Base-by-base conservation (phyloP, 1,140 invertebrate species). In the Diorhabda elongata region DNA sequence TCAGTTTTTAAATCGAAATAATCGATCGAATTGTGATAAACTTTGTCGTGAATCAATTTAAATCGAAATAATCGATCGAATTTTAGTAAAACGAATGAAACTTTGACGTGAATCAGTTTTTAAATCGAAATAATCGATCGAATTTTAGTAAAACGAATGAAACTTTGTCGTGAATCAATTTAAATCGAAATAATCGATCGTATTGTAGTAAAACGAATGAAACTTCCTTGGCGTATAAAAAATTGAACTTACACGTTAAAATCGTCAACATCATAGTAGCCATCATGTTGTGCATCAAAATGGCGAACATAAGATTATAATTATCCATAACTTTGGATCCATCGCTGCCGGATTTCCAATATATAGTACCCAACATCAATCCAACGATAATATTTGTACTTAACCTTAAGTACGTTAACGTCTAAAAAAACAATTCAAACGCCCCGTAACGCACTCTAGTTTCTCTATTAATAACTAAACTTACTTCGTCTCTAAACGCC, bases 251-350 rank as follows among this genome's bases (percentile, higher is more conserved):
- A 93, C 90, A 93, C 41, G 91, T 93, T 44, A 94, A 83, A 67
- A 94, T 90, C 2, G 91, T 93, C 3, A 93, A 82, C 91, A 93
- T 93, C 90, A 92, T 93, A 0, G 91, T 90, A 3, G 90, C 89
- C 89, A 92, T 92, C 85, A 92, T 91, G 73, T 91, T 90, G 79
- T 94, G 92, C 83, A 94, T 92, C 0, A 94, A 82, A 70, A 93
- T 90, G 2, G 90, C 88, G 78, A 94, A 94, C 0, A 93, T 79
- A 44, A 94, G 82, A 82, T 93, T 93, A 74, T 93, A 94, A 78
- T 94, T 94, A 71, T 92, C 90, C 41, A 92, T 74, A 2, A 93
- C 90, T 73, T 89, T 83, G 0, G 88, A 87, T 1, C 90, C 91
- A 71, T 92, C 88, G 64, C 85, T 84, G 9, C 92, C 92, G 7